Percentiles rank a stretch among this genome's conserved stretches.
Conservation (phyloP, 2,888 invertebrate genomes). For the Encarsia formosa region DNA sequence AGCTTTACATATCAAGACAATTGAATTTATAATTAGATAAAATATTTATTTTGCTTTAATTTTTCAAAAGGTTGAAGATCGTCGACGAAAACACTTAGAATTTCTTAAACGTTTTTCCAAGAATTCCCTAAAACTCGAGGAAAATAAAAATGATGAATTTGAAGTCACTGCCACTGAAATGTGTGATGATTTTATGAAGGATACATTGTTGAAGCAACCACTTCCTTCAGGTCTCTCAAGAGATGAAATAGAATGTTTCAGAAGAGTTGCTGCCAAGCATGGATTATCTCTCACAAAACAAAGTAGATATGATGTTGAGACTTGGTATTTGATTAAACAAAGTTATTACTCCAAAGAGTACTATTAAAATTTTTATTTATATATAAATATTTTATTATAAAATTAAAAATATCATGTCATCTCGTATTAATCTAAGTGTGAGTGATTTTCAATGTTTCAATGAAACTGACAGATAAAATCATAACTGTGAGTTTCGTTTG, state of each 20-base stretch:
- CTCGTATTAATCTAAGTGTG: neutral
- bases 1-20: neutral
- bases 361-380: too few relatives aligned
- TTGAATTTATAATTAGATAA: neutral
- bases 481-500: too few relatives aligned
- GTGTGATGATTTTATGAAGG: constrained; percentile 52
- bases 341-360: too few relatives aligned
- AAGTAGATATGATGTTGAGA: constrained; percentile 36
- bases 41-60: neutral
- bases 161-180: constrained; percentile 50
- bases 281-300: constrained; percentile 51
- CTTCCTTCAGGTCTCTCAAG: constrained; percentile 54
- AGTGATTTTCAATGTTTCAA: too few relatives aligned
- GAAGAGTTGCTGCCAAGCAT: constrained; percentile 51
- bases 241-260: constrained; percentile 53
- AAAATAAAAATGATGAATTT: constrained; percentile 32
- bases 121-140: neutral
- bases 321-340: constrained; percentile 24
- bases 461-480: too few relatives aligned
- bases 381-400: too few relatives aligned
- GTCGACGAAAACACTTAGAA: constrained; percentile 41
- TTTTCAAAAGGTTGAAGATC: constrained; percentile 30
- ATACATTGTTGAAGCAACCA: constrained; percentile 50
- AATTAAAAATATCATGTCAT: neutral
- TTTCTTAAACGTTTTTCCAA: constrained; percentile 43